Evolutionary conservation across 2,113 vertebrate species (phyloP).

Genomic region (Paraplagusia blochii): DNA sequence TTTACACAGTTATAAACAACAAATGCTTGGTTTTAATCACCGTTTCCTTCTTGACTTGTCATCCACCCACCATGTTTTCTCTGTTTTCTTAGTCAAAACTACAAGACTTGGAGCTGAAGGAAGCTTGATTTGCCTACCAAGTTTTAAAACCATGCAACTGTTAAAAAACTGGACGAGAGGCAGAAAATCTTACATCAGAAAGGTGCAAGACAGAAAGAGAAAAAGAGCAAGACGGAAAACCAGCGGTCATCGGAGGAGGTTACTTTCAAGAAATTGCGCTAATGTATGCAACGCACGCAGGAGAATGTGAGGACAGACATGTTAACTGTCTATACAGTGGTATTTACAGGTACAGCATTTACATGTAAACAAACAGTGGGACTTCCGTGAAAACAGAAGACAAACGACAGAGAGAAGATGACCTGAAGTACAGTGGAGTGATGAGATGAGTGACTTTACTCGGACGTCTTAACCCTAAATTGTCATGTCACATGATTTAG

Average conservation of each 20-base stretch:
- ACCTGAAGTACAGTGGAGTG: conserved; percentile 36
- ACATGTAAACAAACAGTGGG: conserved; percentile 69
- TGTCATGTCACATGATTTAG: too few relatives aligned
- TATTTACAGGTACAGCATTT: conserved; percentile 67
- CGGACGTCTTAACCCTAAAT: neutral
- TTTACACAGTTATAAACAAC: conserved; percentile 54
- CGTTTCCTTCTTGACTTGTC: conserved; percentile 17
- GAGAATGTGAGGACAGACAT: conserved; percentile 24
- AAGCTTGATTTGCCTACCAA: conserved; percentile 48
- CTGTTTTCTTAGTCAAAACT: conserved; percentile 41
- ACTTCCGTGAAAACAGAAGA: conserved; percentile 18
- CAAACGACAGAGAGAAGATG: conserved; percentile 30
- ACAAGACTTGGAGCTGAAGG: conserved; percentile 41
- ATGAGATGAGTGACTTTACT: conserved; percentile 21
- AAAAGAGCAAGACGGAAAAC: neutral
- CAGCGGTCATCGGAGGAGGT: conserved; percentile 34
- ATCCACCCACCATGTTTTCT: conserved; percentile 31
- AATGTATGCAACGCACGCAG: conserved; percentile 33
- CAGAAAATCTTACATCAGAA: conserved; percentile 21
- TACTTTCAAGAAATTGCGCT: conserved; percentile 39
- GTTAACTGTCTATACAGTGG: conserved; percentile 41
- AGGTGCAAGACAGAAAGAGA: conserved; percentile 44
- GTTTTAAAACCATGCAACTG: conserved; percentile 60
- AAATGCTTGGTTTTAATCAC: conserved; percentile 49
- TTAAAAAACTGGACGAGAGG: conserved; percentile 15